A percentile compares a stretch with the other conserved stretches of the same genome.
Conservation (phyloP, 2,113 vertebrate species). For the Riparia riparia region DNA sequence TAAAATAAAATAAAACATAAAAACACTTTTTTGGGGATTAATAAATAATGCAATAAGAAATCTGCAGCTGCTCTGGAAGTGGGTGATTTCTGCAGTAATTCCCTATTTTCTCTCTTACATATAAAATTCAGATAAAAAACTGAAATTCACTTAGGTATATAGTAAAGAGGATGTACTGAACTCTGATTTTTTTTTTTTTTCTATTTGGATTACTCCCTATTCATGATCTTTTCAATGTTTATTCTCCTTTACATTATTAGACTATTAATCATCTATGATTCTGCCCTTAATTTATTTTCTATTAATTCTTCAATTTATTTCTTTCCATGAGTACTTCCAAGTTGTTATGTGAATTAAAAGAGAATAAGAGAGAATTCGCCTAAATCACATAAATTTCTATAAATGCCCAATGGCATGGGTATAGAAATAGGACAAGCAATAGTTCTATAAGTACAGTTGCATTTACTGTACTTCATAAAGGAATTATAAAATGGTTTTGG, state of each 20-base stretch:
- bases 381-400: not conserved
- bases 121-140: slow-evolving; percentile 10
- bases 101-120: not conserved
- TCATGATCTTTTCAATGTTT: not conserved
- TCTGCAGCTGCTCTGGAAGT: not conserved
- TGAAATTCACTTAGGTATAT: not conserved
- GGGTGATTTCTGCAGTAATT: not conserved
- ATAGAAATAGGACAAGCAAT: not conserved
- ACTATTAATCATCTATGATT: slow-evolving; percentile 5
- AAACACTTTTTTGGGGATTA: not conserved
- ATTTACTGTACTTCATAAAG: not conserved
- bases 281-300: not conserved
- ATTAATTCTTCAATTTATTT: slow-evolving; percentile 4
- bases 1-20: not conserved
- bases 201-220: not conserved
- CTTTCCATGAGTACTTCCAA: not conserved
- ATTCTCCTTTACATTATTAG: slow-evolving; percentile 16
- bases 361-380: not conserved
- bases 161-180: slow-evolving; percentile 33
- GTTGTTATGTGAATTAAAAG: not conserved
- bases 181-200: not conserved
- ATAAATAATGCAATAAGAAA: slow-evolving; percentile 39
- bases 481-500: not conserved
- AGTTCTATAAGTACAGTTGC: not conserved
- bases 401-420: not conserved